These are phyloP conservation scores for Callyntrura guangdongensis DNA, from an alignment of 2,888 invertebrate genomes.

Conservation along the genomic window DNA sequence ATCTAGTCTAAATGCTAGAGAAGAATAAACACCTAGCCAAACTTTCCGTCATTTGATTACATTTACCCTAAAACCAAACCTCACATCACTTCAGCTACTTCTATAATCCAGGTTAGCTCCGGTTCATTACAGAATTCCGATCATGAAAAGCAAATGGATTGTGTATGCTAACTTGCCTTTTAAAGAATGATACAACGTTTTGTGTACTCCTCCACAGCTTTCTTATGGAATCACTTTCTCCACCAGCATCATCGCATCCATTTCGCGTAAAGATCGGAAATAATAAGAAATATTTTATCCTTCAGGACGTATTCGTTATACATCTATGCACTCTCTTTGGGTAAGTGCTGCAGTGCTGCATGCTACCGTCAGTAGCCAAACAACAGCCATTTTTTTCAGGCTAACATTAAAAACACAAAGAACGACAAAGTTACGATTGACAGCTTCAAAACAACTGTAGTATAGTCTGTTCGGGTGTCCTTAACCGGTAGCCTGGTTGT, in stretches of 20 bases:
- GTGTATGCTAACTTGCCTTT: background rate
- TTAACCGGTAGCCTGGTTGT: no score
- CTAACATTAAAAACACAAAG: background rate
- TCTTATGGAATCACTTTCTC: background rate
- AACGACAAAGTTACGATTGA: no score
- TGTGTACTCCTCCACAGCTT: background rate
- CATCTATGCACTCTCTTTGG: background rate
- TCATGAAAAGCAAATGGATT: slow-evolving; percentile 16
- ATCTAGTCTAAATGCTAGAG: no score
- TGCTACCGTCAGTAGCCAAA: background rate
- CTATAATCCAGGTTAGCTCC: background rate
- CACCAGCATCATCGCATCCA: background rate
- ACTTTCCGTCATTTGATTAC: no score
- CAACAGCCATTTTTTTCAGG: background rate
- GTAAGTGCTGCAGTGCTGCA: no score
- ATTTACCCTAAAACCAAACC: no score
- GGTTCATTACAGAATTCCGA: background rate
- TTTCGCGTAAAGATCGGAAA: background rate
- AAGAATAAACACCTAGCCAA: no score
- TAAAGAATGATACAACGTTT: background rate
- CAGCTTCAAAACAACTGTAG: no score
- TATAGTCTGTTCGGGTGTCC: slow-evolving; percentile 1
- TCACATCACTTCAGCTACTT: no score
- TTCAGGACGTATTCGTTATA: background rate
- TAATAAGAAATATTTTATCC: slow-evolving; percentile 27